Evolutionary conservation across 2,797 vertebrate species (phyloP), one percentile per base, ranked within the genome.

Genomic region (Emydoidea blandingii): DNA sequence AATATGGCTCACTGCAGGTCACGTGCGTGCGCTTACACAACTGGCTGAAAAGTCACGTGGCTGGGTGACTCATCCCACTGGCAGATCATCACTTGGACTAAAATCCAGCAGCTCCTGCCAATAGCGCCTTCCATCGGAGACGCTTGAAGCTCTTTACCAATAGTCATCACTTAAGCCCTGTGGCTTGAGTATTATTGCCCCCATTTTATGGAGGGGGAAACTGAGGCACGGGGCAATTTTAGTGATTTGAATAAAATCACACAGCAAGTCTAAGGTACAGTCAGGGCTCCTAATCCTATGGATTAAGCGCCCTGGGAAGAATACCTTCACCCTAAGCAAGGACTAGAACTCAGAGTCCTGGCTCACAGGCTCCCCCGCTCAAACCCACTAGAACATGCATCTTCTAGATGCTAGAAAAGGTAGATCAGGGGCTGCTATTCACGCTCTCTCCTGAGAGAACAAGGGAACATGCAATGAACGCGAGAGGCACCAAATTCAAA

Each of bases 111-210:
- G 34, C 4, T n/a, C 62, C 34, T 68, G 62, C 62, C 62, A 68
- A 68, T 19, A 37, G 62, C 18, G 4, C 34, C 62, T 68, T 68
- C 62, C 34, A 2, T 3, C 34, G 5, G 34, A 9, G 34, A 18
- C 1, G 18, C n/a, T 2, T 2, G 18, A 68, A 65, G 34, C 34
- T 2, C 62, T 65, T 65, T 4, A n/a, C 8, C 19, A 8, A 34
- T 19, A 65, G n/a, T n/a, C 62, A 18, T n/a, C 57, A 31, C 29
- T 31, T 34, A 34, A 62, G 15, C 31, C 31, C 31, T 31, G 59
- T 7, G 59, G 59, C 59, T 8, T 68, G 62, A 37, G 62, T 21
- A 37, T 9, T 37, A 37, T 10, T 68, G 62, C 18, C 62, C 21
- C 16, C 62, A 37, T 37, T 68, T 10, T 37, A 10, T 68, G 62